These are phyloP conservation scores for Spisula solida DNA, from an alignment of 2,888 invertebrate genomes.

Conservation along the genomic window DNA sequence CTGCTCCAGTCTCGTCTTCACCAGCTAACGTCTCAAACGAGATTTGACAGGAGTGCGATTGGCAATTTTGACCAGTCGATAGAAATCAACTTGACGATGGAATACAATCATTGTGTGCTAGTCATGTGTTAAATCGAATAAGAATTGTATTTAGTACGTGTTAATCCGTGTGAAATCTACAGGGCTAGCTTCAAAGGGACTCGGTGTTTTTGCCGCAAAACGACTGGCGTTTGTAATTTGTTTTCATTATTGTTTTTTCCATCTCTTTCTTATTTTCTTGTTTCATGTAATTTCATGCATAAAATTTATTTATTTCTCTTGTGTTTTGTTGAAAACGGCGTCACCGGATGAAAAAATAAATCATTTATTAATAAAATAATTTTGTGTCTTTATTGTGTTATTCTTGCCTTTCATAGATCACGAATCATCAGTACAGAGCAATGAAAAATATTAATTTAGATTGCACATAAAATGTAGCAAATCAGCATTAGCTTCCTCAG, in stretches of 20 bases:
- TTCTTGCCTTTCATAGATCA: background rate
- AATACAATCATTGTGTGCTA: conserved; percentile 70
- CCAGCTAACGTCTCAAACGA: conserved; percentile 5
- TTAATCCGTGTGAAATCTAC: conserved; percentile 69
- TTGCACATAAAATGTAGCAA: background rate
- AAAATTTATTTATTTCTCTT: conserved; percentile 46
- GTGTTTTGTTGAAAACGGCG: conserved; percentile 43
- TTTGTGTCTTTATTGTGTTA: background rate
- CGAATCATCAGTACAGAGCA: background rate
- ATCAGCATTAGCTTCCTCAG: background rate
- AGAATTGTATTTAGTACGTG: conserved; percentile 71
- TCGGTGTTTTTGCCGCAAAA: conserved; percentile 27
- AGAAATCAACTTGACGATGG: conserved; percentile 60
- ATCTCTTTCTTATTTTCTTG: conserved; percentile 34
- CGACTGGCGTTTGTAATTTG: conserved; percentile 40
- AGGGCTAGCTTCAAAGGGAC: conserved; percentile 50
- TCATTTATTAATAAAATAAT: background rate
- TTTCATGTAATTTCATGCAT: conserved; percentile 47
- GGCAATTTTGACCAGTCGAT: conserved; percentile 72
- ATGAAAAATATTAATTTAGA: background rate
- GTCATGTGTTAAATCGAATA: conserved; percentile 72
- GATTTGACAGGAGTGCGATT: conserved; percentile 60
- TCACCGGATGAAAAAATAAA: conserved; percentile 40
- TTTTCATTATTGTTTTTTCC: conserved; percentile 45
- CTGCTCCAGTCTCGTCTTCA: background rate